Base-by-base conservation (phyloP, 2,797 vertebrate species). In the Coilia nasus region DNA sequence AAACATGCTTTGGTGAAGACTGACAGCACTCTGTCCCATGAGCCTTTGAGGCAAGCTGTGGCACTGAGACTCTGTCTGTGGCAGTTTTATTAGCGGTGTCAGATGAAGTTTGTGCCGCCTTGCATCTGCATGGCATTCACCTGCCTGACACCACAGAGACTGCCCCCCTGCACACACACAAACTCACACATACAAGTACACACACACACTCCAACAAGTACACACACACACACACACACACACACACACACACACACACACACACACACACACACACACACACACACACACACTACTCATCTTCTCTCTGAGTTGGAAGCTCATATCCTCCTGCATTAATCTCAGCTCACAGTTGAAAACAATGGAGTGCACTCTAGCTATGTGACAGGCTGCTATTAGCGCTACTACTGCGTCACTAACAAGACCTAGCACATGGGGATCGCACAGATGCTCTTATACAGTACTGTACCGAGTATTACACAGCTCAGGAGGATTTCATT, bases 301-400 rank as follows among this genome's bases (percentile, higher is more conserved):
- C 50, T 12, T 10, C 14, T 14, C 50, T 19, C 14, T 21, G 6
- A 67, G 64, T 7, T 46, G 46, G 35, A 14, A 15, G 25, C 28
- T 84, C 64, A 31, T 84, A 67, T 57, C 71, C 50, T 56, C 31
- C 23, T n/a, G 50, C 46, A 85, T 83, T 85, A 81, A 83, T 17
- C 50, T 81, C 71, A n/a, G 47, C 7, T 78, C 1, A 6, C 71
- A 78, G 35, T 28, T n/a, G 17, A 35, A 54, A n/a, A 82, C 35
- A 67, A 71, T 25, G 41, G 83, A 82, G 82, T 85, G n/a, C 19
- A 59, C 83, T 59, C 44, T 82, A 85, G 78, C 23, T 25, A 35
- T 82, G 80, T 60, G 86, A 85, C 84, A 83, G 82, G 86, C 19
- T 86, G 84, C 88, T 87, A 88, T 90, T 89, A 90, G 71, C 89